These are phyloP conservation scores for Coracias cyanogaster DNA, from an alignment of 2,797 vertebrate species.

Conservation along the genomic window DNA sequence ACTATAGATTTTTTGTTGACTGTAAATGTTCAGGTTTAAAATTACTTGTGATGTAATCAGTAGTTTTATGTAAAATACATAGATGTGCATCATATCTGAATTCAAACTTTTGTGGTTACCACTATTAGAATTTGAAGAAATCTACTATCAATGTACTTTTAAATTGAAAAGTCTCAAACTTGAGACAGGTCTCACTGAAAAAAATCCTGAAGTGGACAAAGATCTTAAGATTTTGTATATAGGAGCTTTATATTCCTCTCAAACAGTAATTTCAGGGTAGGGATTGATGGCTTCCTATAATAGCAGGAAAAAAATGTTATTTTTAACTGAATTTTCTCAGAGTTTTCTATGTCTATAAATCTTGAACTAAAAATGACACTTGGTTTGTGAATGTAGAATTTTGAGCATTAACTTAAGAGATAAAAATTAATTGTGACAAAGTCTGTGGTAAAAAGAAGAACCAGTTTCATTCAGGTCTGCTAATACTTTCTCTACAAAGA, in stretches of 20 bases:
- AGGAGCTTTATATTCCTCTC: background rate
- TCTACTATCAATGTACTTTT: background rate
- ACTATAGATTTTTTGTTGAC: background rate
- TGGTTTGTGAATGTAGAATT: background rate
- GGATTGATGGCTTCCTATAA: background rate
- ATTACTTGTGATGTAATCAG: background rate
- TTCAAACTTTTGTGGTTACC: background rate
- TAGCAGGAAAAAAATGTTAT: background rate
- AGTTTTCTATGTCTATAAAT: background rate
- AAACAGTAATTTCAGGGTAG: background rate
- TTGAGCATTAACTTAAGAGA: background rate
- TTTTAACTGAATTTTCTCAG: background rate
- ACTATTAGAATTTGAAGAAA: background rate
- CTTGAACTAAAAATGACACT: background rate
- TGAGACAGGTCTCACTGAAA: background rate
- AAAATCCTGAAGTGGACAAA: background rate
- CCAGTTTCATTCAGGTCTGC: background rate
- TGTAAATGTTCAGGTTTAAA: background rate
- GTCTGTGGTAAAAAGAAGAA: background rate
- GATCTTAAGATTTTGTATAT: background rate
- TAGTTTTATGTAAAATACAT: background rate
- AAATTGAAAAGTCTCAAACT: background rate
- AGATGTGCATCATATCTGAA: background rate
- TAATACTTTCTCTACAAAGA: background rate
- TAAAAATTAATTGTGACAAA: background rate